Percentiles rank a stretch among this genome's conserved stretches.
Evolutionary conservation across 2,113 vertebrate species (phyloP).

Genomic region (Puntigrus tetrazona): DNA sequence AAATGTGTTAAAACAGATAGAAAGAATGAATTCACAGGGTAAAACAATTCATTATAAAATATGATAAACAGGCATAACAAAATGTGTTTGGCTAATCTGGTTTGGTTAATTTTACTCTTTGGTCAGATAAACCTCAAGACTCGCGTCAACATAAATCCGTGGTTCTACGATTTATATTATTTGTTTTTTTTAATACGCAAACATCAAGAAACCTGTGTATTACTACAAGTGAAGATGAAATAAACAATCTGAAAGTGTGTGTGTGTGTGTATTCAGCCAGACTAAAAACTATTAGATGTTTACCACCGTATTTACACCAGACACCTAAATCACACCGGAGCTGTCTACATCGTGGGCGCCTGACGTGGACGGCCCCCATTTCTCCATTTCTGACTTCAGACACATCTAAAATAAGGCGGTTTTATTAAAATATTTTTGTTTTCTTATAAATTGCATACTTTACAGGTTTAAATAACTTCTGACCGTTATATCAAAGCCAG

Average conservation of each 20-base stretch:
- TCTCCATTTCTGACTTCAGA: not conserved
- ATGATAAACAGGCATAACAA: not conserved
- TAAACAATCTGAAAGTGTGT: not conserved
- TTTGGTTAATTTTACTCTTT: constrained; percentile 10
- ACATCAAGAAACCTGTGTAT: constrained; percentile 36
- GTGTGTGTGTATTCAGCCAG: not conserved
- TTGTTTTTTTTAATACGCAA: constrained; percentile 2
- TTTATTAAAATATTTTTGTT: not conserved
- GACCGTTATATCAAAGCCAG: not conserved
- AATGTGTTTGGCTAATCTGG: not conserved
- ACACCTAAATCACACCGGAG: not conserved
- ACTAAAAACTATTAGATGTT: not conserved
- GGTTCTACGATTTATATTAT: not conserved
- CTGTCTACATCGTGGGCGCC: not conserved
- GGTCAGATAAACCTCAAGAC: constrained; percentile 16
- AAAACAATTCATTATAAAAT: not conserved
- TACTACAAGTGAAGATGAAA: constrained; percentile 17
- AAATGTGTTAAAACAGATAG: not conserved
- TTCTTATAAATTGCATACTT: not conserved
- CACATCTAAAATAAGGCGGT: not conserved
- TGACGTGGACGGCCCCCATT: not conserved
- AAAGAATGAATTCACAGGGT: not conserved
- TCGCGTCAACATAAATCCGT: not conserved
- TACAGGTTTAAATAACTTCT: not conserved
- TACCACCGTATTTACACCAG: not conserved